Conservation (phyloP, 2,888 invertebrate genomes). For the Zele albiditarsus region DNA sequence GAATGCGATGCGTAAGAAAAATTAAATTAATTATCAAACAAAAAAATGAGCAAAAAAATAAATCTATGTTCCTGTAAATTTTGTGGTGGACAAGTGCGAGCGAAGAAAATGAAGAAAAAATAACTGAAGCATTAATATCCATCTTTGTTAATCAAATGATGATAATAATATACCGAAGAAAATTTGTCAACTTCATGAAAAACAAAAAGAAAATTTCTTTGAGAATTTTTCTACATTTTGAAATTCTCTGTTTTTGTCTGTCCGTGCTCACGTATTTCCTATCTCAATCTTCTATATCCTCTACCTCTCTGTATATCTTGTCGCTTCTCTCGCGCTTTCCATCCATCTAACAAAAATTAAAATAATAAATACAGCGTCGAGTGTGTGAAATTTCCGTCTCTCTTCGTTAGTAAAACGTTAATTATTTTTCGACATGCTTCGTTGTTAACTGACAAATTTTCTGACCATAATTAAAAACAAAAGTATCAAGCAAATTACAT, state of each 20-base stretch:
- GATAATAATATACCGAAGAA: background rate
- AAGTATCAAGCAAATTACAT: slow-evolving; percentile 19
- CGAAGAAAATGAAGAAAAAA: slow-evolving; percentile 22
- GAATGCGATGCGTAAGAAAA: slow-evolving; percentile 11
- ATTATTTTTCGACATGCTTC: slow-evolving; percentile 32
- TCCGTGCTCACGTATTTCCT: background rate
- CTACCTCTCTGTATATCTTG: slow-evolving; percentile 14
- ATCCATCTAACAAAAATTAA: slow-evolving; percentile 32
- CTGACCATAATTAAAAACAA: slow-evolving; percentile 29
- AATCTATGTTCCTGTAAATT: slow-evolving; percentile 21
- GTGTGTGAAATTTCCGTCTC: slow-evolving; percentile 23
- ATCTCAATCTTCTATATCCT: background rate
- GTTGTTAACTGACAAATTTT: slow-evolving; percentile 20
- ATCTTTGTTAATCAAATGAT: slow-evolving; percentile 2
- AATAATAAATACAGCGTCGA: slow-evolving; percentile 40
- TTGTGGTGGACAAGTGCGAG: slow-evolving; percentile 32
- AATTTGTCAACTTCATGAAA: background rate
- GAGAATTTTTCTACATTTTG: background rate
- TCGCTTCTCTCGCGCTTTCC: slow-evolving; percentile 35
- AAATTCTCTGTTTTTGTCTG: background rate
- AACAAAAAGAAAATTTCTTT: background rate
- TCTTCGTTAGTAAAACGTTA: slow-evolving; percentile 27
- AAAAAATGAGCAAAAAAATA: background rate
- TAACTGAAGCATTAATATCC: background rate
- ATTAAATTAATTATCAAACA: slow-evolving; percentile 4